Percentiles rank a stretch among this genome's conserved stretches.
phyloP scores from a whole-genome alignment of 2,797 vertebrate species.

The Enteromius mattozi region DNA sequence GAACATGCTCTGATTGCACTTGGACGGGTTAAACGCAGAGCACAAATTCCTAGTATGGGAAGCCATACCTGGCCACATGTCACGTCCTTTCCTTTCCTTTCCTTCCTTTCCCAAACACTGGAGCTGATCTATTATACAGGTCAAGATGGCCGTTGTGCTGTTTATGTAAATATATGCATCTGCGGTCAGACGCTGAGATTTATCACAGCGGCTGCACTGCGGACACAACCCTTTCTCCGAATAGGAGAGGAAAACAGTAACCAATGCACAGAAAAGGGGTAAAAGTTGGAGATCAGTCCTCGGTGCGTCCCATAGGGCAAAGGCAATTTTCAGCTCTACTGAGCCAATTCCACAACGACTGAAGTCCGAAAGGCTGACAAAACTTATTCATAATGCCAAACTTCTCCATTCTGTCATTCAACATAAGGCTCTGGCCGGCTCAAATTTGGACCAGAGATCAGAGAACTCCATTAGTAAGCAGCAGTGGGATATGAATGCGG shows the following conservation, averaged over 20 bases:
- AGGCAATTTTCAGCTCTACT: slow-evolving; percentile 83
- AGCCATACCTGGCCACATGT: too few relatives aligned
- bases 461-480: slow-evolving; percentile 37
- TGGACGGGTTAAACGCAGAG: too few relatives aligned
- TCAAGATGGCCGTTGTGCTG: neutral
- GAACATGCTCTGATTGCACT: neutral
- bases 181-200: neutral
- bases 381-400: slow-evolving; percentile 64
- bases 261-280: slow-evolving; percentile 50
- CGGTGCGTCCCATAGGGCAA: slow-evolving; percentile 68
- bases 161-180: slow-evolving; percentile 38
- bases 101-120: neutral
- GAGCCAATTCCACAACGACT: slow-evolving; percentile 73
- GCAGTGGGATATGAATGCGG: slow-evolving; percentile 19
- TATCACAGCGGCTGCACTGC: slow-evolving; percentile 9
- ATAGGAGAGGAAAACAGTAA: slow-evolving; percentile 37
- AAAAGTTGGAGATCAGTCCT: slow-evolving; percentile 61
- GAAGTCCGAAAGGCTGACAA: slow-evolving; percentile 74
- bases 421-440: slow-evolving; percentile 56
- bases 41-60: too few relatives aligned
- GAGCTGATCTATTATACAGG: slow-evolving; percentile 12
- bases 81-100: too few relatives aligned
- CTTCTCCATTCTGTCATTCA: slow-evolving; percentile 71
- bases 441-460: slow-evolving; percentile 47
- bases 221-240: slow-evolving; percentile 12